Percentiles rank a stretch among this genome's conserved stretches.
These are phyloP conservation scores for Eclectus roratus DNA, from an alignment of 2,113 vertebrate genomes.

Conservation along the genomic window DNA sequence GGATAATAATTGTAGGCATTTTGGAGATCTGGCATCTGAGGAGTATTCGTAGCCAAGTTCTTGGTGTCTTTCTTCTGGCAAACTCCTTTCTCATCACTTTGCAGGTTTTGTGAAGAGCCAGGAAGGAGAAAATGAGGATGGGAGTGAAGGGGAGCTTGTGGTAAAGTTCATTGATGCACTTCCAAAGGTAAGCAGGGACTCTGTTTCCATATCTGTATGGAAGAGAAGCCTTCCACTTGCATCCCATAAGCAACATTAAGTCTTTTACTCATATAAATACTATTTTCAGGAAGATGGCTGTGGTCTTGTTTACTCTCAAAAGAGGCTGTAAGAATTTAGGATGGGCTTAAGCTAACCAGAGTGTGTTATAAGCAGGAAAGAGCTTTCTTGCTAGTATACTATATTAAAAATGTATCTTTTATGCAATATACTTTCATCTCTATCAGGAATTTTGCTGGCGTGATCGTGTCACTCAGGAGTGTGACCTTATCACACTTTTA, in stretches of 20 bases:
- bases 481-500: background rate
- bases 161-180: constrained; percentile 83
- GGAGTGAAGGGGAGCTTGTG: constrained; percentile 83
- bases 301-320: background rate
- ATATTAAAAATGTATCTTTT: background rate
- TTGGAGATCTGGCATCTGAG: background rate
- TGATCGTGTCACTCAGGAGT: background rate
- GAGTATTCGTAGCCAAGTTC: background rate
- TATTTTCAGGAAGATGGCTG: background rate
- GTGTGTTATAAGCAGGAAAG: background rate
- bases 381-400: background rate
- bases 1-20: background rate
- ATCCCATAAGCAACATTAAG: background rate
- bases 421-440: background rate
- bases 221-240: background rate
- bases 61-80: background rate
- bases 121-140: constrained; percentile 91
- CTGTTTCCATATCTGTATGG: background rate
- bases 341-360: background rate
- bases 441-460: background rate
- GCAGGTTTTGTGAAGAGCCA: constrained; percentile 91
- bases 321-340: background rate
- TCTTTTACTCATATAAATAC: background rate
- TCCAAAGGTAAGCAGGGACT: constrained; percentile 82
- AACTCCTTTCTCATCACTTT: background rate